A percentile compares a stretch with the other conserved stretches of the same genome.
These are phyloP conservation scores for Lepidothrix coronata DNA, from an alignment of 2,113 vertebrate genomes.

Conservation along the genomic window DNA sequence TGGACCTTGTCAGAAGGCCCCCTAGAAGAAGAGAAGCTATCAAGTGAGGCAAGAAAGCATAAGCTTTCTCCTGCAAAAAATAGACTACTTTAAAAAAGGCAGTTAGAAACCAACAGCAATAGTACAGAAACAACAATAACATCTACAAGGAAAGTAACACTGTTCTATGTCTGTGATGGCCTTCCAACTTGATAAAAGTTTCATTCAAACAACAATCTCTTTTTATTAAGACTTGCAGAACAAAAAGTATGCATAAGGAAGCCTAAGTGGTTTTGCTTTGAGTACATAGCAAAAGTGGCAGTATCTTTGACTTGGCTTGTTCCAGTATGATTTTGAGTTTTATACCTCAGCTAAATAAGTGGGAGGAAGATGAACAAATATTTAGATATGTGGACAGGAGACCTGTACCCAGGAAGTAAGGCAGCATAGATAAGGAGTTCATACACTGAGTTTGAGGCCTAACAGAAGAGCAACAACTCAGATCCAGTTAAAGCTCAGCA, in stretches of 20 bases:
- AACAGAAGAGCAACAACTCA: background rate
- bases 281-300: background rate
- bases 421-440: background rate
- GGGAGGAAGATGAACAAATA: background rate
- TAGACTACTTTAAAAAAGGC: background rate
- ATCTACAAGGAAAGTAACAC: background rate
- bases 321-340: background rate
- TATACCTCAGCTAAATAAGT: background rate
- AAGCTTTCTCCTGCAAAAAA: background rate
- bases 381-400: background rate
- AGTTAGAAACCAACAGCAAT: background rate
- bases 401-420: background rate
- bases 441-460: background rate
- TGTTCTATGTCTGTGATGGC: background rate
- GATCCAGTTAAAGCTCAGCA: background rate
- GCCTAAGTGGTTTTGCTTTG: background rate
- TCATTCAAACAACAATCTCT: background rate
- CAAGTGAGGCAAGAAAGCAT: background rate
- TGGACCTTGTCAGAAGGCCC: background rate
- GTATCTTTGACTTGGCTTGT: background rate
- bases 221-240: background rate
- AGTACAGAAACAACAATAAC: background rate
- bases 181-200: background rate
- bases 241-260: background rate
- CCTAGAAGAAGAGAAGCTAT: background rate